Conservation (phyloP, 2,888 invertebrate species). For the Cheilosia scutellata region DNA sequence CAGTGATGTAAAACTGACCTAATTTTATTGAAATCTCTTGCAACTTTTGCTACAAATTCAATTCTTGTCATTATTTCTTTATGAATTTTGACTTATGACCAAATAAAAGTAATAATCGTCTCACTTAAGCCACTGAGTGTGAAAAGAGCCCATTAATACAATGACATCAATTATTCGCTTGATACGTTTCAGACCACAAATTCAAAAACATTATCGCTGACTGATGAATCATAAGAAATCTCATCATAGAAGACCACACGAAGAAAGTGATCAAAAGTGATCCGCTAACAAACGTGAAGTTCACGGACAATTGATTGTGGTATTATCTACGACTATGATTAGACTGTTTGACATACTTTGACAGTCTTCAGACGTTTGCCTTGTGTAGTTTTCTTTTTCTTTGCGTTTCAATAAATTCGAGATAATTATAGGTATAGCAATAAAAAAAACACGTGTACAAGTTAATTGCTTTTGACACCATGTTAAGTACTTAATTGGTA, state of each 20-base stretch:
- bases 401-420: slow-evolving; percentile 18
- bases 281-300: slow-evolving; percentile 28
- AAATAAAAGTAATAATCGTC: no score
- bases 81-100: no score
- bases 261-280: slow-evolving; percentile 9
- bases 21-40: no score
- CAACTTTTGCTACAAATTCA: no score
- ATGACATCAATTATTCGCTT: background rate
- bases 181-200: background rate
- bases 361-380: background rate
- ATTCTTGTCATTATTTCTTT: no score
- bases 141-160: no score
- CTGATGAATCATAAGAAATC: slow-evolving; percentile 14
- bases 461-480: slow-evolving; percentile 50
- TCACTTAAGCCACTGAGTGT: no score
- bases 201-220: background rate
- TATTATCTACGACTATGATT: slow-evolving; percentile 20
- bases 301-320: slow-evolving; percentile 47
- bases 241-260: background rate
- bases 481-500: slow-evolving; percentile 33
- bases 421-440: slow-evolving; percentile 32
- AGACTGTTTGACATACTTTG: slow-evolving; percentile 57
- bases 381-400: background rate
- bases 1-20: no score
- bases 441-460: slow-evolving; percentile 26